Base-by-base conservation (phyloP, 2,113 vertebrate species). In the Mustela lutreola region DNA sequence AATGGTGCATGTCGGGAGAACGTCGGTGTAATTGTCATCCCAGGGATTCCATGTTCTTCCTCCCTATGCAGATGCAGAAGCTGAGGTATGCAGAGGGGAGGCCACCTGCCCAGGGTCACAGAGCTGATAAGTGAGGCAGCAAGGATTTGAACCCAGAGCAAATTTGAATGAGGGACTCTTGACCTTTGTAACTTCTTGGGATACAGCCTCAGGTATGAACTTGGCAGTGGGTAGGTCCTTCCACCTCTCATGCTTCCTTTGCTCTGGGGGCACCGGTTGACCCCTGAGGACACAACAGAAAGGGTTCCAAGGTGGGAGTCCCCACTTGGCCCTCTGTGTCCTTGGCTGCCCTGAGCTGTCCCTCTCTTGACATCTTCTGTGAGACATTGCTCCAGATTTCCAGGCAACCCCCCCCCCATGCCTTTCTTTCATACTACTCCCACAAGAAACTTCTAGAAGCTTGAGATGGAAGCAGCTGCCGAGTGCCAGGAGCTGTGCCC, bases 1-100 rank as follows among this genome's bases (percentile, higher is more conserved):
- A 3, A 42, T 15, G 71, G 45, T 28, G 18, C 50, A 21, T 1
- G 24, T 16, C 7, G n/a, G 15, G n/a, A 31, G 28, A 93, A 10
- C 24, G 12, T 26, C 2, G 1, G 5, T 5, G 22, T 33, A 1
- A 31, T 14, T 11, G 7, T 2, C 16, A 14, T 9, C 63, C 21
- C 14, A 62, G 12, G 21, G 82, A 1, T 10, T 90, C 65, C 31
- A 0, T 33, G 4, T 67, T 36, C 18, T 22, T 39, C 39, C 11
- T 31, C 11, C 45, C 18, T 21, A 22, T 48, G 11, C 5, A 42
- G 24, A 67, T 60, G 62, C n/a, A 75, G 89, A 39, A 67, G 67
- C 21, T 4, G 24, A 53, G 60, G 73, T 4, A 21, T 26, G 24
- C 56, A 71, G 73, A 50, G 15, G 5, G 1, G 45, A 7, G 36